phyloP scores from a whole-genome alignment of 2,113 vertebrate species.

The Triplophysa rosa region DNA sequence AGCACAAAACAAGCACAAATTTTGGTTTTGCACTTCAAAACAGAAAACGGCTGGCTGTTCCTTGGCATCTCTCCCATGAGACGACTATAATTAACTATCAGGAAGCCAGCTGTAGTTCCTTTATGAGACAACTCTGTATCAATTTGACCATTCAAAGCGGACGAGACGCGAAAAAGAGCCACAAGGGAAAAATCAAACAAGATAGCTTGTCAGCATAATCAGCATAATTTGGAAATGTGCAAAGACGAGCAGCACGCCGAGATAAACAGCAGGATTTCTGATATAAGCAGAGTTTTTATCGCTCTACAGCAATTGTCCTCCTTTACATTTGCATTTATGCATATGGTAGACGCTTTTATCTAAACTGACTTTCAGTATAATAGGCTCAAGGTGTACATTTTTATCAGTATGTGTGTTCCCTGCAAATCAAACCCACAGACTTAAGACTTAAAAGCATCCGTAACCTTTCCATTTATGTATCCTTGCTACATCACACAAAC shows the following conservation, averaged over 20 bases:
- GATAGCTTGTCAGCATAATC: not conserved
- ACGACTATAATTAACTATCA: constrained; percentile 36
- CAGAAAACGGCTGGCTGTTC: constrained; percentile 2
- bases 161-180: not conserved
- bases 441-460: too few species aligned
- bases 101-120: constrained; percentile 20
- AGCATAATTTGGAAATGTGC: not conserved
- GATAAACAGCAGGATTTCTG: not conserved
- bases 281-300: not conserved
- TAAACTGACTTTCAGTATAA: too few species aligned
- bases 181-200: not conserved
- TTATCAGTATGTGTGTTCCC: not conserved
- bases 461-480: not conserved
- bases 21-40: constrained; percentile 16
- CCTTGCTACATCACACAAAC: constrained; percentile 26
- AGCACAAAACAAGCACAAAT: not conserved
- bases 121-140: constrained; percentile 23
- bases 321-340: too few species aligned
- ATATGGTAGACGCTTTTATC: too few species aligned
- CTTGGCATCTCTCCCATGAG: constrained; percentile 22
- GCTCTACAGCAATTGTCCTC: too few species aligned
- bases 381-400: not conserved
- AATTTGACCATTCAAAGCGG: constrained; percentile 2
- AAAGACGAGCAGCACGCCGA: not conserved
- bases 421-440: not conserved